Evolutionary conservation across 2,113 vertebrate species (phyloP), one percentile per base, ranked within the genome.

Genomic region (Penelope pileata): DNA sequence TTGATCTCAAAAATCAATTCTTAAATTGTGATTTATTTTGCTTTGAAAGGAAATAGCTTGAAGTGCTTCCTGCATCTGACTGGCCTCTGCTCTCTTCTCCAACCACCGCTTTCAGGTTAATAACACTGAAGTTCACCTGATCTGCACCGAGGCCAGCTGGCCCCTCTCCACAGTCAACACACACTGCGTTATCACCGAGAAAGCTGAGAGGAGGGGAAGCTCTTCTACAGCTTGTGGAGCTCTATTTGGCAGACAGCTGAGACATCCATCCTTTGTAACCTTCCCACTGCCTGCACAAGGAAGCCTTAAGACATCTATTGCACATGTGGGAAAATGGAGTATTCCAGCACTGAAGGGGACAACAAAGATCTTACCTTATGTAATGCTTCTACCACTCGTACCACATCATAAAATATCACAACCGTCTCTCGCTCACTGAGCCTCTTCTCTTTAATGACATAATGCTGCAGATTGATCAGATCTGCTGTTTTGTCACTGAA

Each of bases 401-500:
- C 99, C 91, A 99, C 99, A 2, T 99, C 99, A 14, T 99, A 99
- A 97, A 99, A 99, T 96, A 99, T 99, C 95, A 99, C 99, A 6
- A 99, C 99, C 0, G 99, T 99, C 97, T 99, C 99, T 9, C 99
- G 97, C 96, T 99, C 99, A 0, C 99, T 99, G 27, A 99, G 98
- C 22, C 99, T 95, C 96, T 99, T 99, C 97, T 99, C 99, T 91
- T 99, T 99, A 93, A 99, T 99, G 95, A 99, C 99, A 4, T 99
- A 99, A 97, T 99, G 99, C 98, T 99, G 99, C 80, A 99, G 98
- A 96, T 99, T 99, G 96, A 99, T 99, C 91, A 99, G 98, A 97
- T 99, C 99, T 2, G 99, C 99, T 0, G 99, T 99, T 97, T 99
- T 99, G 98, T 99, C 99, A 6, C 99, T 99, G 97, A 99, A 99